Base-by-base conservation (phyloP, 2,797 vertebrate species). In the Neomorphus geoffroyi region DNA sequence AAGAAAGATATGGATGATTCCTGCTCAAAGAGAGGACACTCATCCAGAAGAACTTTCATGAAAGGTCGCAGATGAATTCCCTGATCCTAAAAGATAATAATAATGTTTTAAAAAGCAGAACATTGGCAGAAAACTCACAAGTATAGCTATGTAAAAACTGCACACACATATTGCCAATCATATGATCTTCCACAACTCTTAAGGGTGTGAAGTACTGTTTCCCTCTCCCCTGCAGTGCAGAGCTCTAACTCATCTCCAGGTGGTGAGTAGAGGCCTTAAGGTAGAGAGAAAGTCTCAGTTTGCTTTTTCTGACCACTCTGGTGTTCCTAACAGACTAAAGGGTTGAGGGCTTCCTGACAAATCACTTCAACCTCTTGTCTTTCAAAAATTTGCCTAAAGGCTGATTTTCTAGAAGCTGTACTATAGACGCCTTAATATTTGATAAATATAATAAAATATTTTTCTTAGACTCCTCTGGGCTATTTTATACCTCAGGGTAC, bases 201-300 rank as follows among this genome's bases (percentile, higher is more conserved):
- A 56, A 28, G 19, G 43, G 12, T 32, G 50, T 23, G 6, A n/a
- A 24, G 9, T 48, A 30, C 27, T 13, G 15, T 54, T 74, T 85
- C 26, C 45, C 16, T 41, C 14, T 41, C 39, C 39, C 5, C 27
- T 46, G 33, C 10, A 50, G 23, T 6, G 3, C 43, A 53, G 77
- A 64, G 37, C 22, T 35, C 37, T 32, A 17, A 27, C 32, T 66
- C 62, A 23, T 2, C 21, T 8, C 13, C 0, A 2, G 6, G 1
- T 13, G 35, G 30, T 23, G 43, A 53, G 48, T 18, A 39, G 22
- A 77, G 27, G 50, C 54, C 35, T 58, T 39, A 19, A 16, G 16
- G 21, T 43, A n/a, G 21, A 75, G 35, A 70, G 24, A 43, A 61
- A 61, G 11, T 46, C 30, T 26, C 53, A 37, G 17, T 50, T 28